A percentile compares a stretch with the other conserved stretches of the same genome.
Evolutionary conservation across 2,888 invertebrate genomes (phyloP).

Genomic region (Meghimatium bilineatum): DNA sequence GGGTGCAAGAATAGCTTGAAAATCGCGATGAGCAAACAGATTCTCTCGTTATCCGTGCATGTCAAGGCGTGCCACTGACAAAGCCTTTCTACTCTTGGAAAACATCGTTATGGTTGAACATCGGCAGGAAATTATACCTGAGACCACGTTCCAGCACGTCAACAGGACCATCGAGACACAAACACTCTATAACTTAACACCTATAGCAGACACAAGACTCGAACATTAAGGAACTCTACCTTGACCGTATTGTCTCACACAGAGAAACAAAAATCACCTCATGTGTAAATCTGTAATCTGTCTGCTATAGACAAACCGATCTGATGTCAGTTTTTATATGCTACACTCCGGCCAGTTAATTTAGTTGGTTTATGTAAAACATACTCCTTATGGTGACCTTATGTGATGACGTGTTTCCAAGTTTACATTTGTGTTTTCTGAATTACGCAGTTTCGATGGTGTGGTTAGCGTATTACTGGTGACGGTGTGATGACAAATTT

Average conservation of each 20-base stretch:
- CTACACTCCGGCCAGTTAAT: not conserved
- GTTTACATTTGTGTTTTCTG: no score
- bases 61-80: slow-evolving; percentile 37
- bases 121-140: not conserved
- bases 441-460: no score
- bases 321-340: not conserved
- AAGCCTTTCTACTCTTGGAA: slow-evolving; percentile 2
- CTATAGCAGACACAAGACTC: not conserved
- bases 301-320: not conserved
- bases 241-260: slow-evolving; percentile 1
- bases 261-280: not conserved
- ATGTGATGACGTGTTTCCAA: no score
- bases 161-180: not conserved
- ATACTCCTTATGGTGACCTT: no score
- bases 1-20: slow-evolving; percentile 3
- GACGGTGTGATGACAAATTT: no score
- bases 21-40: slow-evolving; percentile 38
- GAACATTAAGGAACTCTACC: not conserved
- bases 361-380: no score
- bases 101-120: slow-evolving; percentile 21
- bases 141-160: slow-evolving; percentile 22
- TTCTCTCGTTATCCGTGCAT: slow-evolving; percentile 16
- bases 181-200: slow-evolving; percentile 9
- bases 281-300: not conserved
- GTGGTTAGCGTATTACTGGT: no score